These are phyloP conservation scores for Cyclina sinensis DNA, from an alignment of 1,140 invertebrate species.

Conservation along the genomic window DNA sequence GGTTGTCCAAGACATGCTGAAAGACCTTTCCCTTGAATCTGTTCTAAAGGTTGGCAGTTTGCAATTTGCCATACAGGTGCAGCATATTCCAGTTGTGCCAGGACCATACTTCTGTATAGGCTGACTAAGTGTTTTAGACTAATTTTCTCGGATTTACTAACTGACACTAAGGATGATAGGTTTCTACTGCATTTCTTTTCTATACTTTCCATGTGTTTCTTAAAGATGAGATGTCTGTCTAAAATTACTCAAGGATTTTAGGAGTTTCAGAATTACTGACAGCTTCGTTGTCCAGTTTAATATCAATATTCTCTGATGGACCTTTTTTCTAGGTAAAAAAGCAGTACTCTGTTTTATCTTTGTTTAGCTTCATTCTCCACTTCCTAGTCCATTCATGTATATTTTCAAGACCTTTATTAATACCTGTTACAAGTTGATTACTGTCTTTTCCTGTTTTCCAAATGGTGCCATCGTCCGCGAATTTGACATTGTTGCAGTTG, in stretches of 20 bases:
- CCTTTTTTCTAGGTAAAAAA: conserved; percentile 23
- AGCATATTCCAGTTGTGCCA: conserved; percentile 43
- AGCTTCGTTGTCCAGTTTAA: not conserved
- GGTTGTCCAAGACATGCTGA: not conserved
- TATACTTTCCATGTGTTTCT: conserved; percentile 10
- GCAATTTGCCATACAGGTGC: conserved; percentile 40
- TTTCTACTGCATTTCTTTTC: not conserved
- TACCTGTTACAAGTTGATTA: not conserved
- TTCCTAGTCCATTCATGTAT: not conserved
- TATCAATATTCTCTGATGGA: too few relatives aligned
- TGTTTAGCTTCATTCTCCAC: conserved; percentile 38
- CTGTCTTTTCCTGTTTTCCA: not conserved
- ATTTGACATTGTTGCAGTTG: not conserved
- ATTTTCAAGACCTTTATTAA: not conserved
- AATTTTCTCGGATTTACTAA: conserved; percentile 2
- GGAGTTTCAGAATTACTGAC: not conserved
- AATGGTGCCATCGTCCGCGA: conserved; percentile 52
- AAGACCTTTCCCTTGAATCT: conserved; percentile 25
- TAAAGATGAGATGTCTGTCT: conserved; percentile 31
- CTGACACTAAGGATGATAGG: not conserved
- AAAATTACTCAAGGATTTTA: conserved; percentile 32
- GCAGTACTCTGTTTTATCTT: conserved; percentile 19
- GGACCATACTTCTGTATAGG: conserved; percentile 26
- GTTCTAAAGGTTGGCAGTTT: not conserved
- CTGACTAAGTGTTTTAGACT: not conserved